These are phyloP conservation scores for Drosophila athabasca DNA, from an alignment of 1,140 invertebrate species.

Conservation along the genomic window DNA sequence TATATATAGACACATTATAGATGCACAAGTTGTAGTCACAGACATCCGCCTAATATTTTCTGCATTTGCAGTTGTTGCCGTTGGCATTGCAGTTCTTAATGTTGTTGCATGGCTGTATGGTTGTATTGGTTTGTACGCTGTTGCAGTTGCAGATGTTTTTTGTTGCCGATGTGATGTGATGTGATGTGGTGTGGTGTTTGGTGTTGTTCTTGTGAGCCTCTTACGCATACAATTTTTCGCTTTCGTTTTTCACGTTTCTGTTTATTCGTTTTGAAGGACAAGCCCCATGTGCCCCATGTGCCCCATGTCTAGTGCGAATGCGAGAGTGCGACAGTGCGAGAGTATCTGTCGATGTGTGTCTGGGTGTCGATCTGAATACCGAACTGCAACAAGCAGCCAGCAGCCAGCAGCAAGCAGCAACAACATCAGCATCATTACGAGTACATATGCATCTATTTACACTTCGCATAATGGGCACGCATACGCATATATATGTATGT, in stretches of 20 bases:
- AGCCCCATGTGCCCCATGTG: conserved; percentile 45
- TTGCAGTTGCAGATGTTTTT: conserved; percentile 16
- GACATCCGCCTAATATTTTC: conserved; percentile 78
- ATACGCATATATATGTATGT: not conserved
- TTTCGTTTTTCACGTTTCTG: conserved; percentile 66
- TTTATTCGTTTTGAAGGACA: conserved; percentile 78
- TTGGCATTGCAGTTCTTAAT: conserved; percentile 29
- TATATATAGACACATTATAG: conserved; percentile 58
- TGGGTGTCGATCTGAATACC: conserved; percentile 79
- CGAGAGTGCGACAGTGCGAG: conserved; percentile 12
- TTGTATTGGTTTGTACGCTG: not conserved
- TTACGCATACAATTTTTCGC: conserved; percentile 75
- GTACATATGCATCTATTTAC: conserved; percentile 15
- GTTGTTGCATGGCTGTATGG: conserved; percentile 4
- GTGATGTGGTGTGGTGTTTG: not conserved
- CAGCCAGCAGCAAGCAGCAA: conserved; percentile 11
- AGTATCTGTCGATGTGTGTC: conserved; percentile 58
- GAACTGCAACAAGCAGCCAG: conserved; percentile 33
- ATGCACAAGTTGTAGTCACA: conserved; percentile 68
- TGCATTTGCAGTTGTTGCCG: conserved; percentile 39
- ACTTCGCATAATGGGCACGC: conserved; percentile 18
- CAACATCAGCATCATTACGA: conserved; percentile 14
- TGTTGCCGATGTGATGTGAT: conserved; percentile 10
- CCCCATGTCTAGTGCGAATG: not conserved
- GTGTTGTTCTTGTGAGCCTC: conserved; percentile 39